These are phyloP conservation scores for Euthynnus affinis DNA, from an alignment of 2,797 vertebrate genomes.

Conservation along the genomic window DNA sequence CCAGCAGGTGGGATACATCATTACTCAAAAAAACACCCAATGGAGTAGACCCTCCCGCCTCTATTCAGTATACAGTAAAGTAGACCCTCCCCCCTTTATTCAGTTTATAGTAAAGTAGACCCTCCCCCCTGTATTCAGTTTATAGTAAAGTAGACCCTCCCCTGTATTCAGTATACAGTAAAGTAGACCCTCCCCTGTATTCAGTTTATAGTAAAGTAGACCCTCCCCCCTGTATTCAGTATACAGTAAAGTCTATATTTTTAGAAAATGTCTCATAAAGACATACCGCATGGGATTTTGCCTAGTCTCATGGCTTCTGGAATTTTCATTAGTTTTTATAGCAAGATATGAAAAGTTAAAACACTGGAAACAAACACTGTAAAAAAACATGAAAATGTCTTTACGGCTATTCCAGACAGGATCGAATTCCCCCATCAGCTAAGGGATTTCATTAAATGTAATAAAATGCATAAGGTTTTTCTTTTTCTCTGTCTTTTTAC, in stretches of 20 bases:
- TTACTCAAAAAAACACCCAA: constrained; percentile 12
- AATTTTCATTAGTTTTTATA: constrained; percentile 59
- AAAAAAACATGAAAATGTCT: constrained; percentile 51
- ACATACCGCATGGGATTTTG: constrained; percentile 30
- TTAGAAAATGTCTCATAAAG: constrained; percentile 58
- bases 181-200: no score
- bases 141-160: no score
- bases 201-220: constrained; percentile 10
- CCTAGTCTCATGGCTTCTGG: constrained; percentile 39
- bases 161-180: no score
- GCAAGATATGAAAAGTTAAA: constrained; percentile 49
- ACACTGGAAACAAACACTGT: constrained; percentile 39
- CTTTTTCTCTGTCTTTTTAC: constrained; percentile 35
- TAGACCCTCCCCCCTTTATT: not conserved
- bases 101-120: constrained; percentile 7
- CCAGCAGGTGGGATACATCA: constrained; percentile 90
- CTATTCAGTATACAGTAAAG: constrained; percentile 10
- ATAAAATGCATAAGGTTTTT: constrained; percentile 45
- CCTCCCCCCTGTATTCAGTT: not conserved
- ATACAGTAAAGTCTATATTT: constrained; percentile 38
- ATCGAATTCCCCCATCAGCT: constrained; percentile 47
- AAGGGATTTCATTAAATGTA: constrained; percentile 49
- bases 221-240: not conserved
- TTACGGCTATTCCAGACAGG: constrained; percentile 54
- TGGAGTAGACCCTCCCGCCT: not conserved